A percentile compares a stretch with the other conserved stretches of the same genome.
phyloP scores from a whole-genome alignment of 2,113 vertebrate genomes.

The Falcunculus frontatus region DNA sequence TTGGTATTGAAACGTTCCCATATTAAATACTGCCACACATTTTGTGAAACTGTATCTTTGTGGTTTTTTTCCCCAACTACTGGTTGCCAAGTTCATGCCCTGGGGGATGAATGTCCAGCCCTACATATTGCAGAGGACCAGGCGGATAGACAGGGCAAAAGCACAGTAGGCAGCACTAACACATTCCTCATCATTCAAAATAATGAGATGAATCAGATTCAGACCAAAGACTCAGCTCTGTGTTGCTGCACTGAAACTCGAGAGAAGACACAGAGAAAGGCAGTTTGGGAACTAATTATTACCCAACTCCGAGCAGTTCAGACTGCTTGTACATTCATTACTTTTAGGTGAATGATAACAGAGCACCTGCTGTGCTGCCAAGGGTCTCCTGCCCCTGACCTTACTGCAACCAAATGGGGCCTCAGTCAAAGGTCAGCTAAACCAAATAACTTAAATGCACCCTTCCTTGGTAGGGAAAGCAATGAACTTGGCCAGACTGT shows the following conservation, averaged over 20 bases:
- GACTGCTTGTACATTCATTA: background rate
- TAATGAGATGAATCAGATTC: background rate
- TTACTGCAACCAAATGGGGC: background rate
- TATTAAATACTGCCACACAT: background rate
- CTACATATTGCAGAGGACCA: background rate
- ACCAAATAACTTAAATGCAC: background rate
- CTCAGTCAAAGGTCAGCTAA: background rate
- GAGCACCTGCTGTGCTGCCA: background rate
- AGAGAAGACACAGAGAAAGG: background rate
- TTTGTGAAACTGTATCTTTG: background rate
- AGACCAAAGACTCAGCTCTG: background rate
- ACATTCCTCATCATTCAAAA: background rate
- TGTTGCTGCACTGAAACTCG: background rate
- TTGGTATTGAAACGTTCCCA: background rate
- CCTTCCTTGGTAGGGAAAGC: background rate
- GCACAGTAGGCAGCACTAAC: background rate
- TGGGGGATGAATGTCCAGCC: background rate
- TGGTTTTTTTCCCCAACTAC: rapidly evolving
- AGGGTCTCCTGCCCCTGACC: background rate
- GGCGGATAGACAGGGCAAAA: rapidly evolving
- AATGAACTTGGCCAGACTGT: background rate
- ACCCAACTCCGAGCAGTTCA: background rate
- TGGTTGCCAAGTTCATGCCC: background rate
- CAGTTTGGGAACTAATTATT: background rate
- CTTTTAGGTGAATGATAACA: background rate